Evolutionary conservation across 2,888 invertebrate species (phyloP).

Genomic region (Chrysina gloriosa): DNA sequence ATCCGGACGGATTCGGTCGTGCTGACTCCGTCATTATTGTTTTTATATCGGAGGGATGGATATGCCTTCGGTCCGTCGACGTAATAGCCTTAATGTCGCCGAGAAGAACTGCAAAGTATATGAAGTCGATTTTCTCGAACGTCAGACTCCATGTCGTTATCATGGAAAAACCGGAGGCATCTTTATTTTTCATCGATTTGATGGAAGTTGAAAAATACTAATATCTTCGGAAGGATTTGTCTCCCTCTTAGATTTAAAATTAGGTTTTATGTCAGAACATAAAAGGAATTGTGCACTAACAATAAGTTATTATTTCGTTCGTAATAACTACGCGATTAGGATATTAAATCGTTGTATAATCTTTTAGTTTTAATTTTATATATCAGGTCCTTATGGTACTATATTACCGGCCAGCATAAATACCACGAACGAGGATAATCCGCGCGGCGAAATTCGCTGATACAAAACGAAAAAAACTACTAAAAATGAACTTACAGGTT

Average conservation of each 20-base stretch:
- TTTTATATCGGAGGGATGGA: conserved; percentile 38
- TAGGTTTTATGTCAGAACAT: not conserved
- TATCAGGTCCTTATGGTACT: too few species aligned
- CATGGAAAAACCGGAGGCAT: not conserved
- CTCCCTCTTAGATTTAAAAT: not conserved
- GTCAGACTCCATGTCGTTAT: not conserved
- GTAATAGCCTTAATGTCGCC: conserved; percentile 39
- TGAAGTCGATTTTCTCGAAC: conserved; percentile 37
- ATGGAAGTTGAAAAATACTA: conserved; percentile 4
- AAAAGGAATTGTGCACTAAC: too few species aligned
- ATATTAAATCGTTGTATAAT: too few species aligned
- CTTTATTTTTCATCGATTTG: conserved; percentile 5
- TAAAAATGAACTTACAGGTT: conserved; percentile 13
- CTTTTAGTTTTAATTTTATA: too few species aligned
- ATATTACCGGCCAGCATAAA: too few species aligned
- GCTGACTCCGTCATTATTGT: conserved; percentile 38
- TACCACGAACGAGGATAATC: not conserved
- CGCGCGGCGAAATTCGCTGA: not conserved
- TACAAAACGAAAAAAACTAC: not conserved
- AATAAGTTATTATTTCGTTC: too few species aligned
- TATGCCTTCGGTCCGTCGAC: conserved; percentile 3
- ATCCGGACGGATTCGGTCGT: conserved; percentile 1
- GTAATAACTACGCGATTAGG: too few species aligned
- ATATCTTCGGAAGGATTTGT: conserved; percentile 3
- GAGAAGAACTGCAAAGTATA: conserved; percentile 34